Conservation (phyloP, 2,797 vertebrate species). For the Zalophus californianus region DNA sequence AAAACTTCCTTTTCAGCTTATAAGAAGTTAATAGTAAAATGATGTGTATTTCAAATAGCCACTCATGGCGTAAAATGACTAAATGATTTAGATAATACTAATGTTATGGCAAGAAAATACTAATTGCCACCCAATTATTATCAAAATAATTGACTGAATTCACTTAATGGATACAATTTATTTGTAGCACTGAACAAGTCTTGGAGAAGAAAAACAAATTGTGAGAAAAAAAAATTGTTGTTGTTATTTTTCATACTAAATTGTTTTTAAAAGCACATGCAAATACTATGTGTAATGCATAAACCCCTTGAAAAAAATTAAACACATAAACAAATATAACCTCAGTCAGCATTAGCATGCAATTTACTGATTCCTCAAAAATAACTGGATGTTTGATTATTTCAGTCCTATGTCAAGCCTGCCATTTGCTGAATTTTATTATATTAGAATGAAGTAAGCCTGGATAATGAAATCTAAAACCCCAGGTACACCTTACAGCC, state of each 20-base stretch:
- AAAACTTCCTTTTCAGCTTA: constrained; percentile 58
- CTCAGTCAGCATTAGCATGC: background rate
- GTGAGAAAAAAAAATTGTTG: background rate
- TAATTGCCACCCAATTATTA: constrained; percentile 12
- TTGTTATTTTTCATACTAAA: constrained; percentile 12
- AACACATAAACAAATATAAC: background rate
- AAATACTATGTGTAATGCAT: background rate
- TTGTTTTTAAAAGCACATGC: background rate
- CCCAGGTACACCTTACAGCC: background rate
- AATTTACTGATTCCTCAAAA: constrained; percentile 20
- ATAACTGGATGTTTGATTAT: constrained; percentile 53
- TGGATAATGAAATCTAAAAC: background rate
- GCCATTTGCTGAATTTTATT: background rate
- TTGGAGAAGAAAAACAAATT: background rate
- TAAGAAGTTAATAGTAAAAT: constrained; percentile 59
- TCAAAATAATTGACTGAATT: constrained; percentile 51
- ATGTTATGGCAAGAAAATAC: constrained; percentile 5
- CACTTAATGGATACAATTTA: background rate
- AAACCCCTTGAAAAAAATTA: background rate
- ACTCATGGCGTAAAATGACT: background rate
- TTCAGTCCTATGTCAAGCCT: background rate
- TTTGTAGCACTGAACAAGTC: background rate
- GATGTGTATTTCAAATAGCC: constrained; percentile 10
- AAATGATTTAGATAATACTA: constrained; percentile 9
- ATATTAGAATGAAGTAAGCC: constrained; percentile 32